A percentile compares a stretch with the other conserved stretches of the same genome.
These are phyloP conservation scores for Trichacis sp. DNA, from an alignment of 2,888 invertebrate genomes.

Conservation along the genomic window DNA sequence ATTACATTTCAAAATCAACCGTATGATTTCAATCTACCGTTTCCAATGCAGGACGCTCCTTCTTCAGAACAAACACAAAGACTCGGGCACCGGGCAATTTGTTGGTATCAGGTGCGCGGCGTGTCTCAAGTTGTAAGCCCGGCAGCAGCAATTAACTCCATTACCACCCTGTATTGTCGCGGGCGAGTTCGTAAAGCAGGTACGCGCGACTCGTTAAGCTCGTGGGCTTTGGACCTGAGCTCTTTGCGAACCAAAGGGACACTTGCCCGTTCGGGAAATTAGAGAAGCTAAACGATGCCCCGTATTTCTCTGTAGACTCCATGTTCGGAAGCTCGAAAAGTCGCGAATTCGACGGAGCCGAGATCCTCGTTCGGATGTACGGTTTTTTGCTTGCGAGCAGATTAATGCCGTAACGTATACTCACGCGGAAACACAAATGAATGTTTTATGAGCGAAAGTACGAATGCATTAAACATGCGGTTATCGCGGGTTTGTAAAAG, in stretches of 20 bases:
- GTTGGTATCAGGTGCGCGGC: conserved; percentile 67
- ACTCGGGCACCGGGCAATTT: too few species aligned
- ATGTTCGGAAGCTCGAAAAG: too few species aligned
- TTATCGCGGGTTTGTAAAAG: conserved; percentile 24
- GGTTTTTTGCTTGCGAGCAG: neutral
- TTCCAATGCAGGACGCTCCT: too few species aligned
- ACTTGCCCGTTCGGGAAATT: conserved; percentile 11
- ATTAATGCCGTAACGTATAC: neutral
- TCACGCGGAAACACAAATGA: conserved; percentile 25
- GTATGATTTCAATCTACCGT: too few species aligned
- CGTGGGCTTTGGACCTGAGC: conserved; percentile 57
- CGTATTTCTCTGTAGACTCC: too few species aligned
- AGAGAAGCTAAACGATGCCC: neutral
- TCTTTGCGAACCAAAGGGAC: conserved; percentile 45
- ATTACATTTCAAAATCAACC: too few species aligned
- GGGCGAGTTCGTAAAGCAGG: conserved; percentile 52
- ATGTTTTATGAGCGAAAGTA: conserved; percentile 35
- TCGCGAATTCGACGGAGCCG: neutral
- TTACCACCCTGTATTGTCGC: conserved; percentile 67
- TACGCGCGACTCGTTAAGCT: conserved; percentile 64
- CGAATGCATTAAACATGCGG: conserved; percentile 40
- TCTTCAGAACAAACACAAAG: too few species aligned
- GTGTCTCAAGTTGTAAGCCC: conserved; percentile 67
- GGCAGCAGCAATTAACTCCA: conserved; percentile 66
- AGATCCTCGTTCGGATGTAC: neutral